Base-by-base conservation (phyloP, 2,113 vertebrate genomes). In the Carassius gibelio region DNA sequence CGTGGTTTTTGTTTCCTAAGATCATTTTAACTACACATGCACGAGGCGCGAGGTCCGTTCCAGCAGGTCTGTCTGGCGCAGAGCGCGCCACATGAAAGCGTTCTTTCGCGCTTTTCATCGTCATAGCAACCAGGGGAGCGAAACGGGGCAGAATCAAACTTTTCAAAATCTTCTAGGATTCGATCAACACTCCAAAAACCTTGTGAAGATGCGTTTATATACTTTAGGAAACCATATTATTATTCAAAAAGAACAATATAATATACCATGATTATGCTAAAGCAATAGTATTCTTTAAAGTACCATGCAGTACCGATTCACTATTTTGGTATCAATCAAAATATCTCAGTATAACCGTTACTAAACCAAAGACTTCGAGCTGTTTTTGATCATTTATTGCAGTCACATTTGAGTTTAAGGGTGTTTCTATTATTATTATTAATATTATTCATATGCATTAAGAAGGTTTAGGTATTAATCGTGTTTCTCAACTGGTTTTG, bases 31-130 rank as follows among this genome's bases (percentile, higher is more conserved):
- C 84, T 86, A 74, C 76, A n/a, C 80, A 68, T 69, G 64, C 45
- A 66, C 45, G 15, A 45, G n/a, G 61, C 77, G 34, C 59, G 77
- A 26, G 48, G 14, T 21, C 57, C 34, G 19, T 23, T 79, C 77
- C 77, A 21, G 55, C 9, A 45, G 57, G 36, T 62, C 76, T 61
- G 36, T 45, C 57, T 79, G 90, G 92, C 91, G 93, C 92, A 91
- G 90, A 90, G 91, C 91, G 91, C 92, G 75, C 91, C 91, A 93
- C 93, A 93, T 94, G 92, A 94, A 94, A 94, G 94, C 93, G 93
- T 94, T 94, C 93, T 93, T 94, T 93, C 93, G 93, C 92, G 93
- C 91, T 92, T 91, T 93, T 92, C 93, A 94, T 94, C 91, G 90
- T 91, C 92, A 94, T 93, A 93, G 93, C 93, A 94, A 95, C 94